Percentiles rank a stretch among this genome's conserved stretches.
These are phyloP conservation scores for Rutilus rutilus DNA, from an alignment of 2,113 vertebrate genomes.

Conservation along the genomic window DNA sequence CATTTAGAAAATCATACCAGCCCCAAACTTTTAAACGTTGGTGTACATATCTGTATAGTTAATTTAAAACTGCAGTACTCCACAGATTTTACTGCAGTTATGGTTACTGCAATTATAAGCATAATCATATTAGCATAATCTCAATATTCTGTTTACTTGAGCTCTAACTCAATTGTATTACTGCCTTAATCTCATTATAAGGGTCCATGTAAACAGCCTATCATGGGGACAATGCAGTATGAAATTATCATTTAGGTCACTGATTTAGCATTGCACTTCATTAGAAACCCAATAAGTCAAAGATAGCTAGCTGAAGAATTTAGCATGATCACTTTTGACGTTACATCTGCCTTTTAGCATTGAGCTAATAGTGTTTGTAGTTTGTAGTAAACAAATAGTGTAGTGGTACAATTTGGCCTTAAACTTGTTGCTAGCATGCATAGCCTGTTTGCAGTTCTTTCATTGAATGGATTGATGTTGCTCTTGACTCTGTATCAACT, in stretches of 20 bases:
- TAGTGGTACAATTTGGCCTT: background rate
- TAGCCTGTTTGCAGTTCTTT: slow-evolving; percentile 7
- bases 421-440: background rate
- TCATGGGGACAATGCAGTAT: background rate
- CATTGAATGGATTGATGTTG: slow-evolving; percentile 4
- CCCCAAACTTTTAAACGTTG: too few relatives aligned
- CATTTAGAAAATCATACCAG: too few relatives aligned
- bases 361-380: background rate
- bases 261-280: background rate
- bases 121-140: background rate
- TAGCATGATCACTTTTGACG: background rate
- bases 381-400: background rate
- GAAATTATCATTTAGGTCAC: slow-evolving; percentile 1
- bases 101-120: background rate
- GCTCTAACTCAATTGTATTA: background rate
- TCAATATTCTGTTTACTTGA: background rate
- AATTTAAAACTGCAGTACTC: background rate
- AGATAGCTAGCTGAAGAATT: background rate
- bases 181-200: background rate
- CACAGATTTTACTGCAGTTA: background rate
- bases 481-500: slow-evolving; percentile 4
- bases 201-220: background rate
- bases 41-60: background rate
- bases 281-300: background rate
- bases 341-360: background rate